A percentile compares a stretch with the other conserved stretches of the same genome.
These are phyloP conservation scores for Carpatolechia fugitivella DNA, from an alignment of 2,888 invertebrate species.

Conservation along the genomic window DNA sequence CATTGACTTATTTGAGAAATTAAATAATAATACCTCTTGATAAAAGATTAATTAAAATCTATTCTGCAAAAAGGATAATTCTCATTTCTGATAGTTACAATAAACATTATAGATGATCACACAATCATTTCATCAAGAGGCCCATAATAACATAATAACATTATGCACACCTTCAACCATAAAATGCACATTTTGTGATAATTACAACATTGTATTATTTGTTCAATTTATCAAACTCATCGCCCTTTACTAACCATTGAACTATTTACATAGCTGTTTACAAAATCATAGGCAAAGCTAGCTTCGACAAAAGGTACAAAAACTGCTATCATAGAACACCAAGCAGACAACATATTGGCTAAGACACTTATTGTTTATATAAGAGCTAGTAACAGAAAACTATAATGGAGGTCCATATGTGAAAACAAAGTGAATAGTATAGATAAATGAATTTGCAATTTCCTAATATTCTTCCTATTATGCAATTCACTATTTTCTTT, in stretches of 20 bases:
- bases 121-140: constrained; percentile 17
- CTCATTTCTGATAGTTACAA: background rate
- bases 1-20: constrained; percentile 43
- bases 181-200: constrained; percentile 24
- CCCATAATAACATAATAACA: too few relatives aligned
- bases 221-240: constrained; percentile 30
- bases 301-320: constrained; percentile 16
- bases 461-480: too few relatives aligned
- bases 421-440: too few relatives aligned
- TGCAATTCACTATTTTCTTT: too few relatives aligned
- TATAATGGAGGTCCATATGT: too few relatives aligned
- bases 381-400: constrained; percentile 9
- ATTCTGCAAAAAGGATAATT: background rate
- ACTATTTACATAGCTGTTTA: constrained; percentile 41
- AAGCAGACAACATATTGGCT: constrained; percentile 16
- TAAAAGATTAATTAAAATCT: constrained; percentile 11
- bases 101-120: too few relatives aligned
- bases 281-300: background rate
- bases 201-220: constrained; percentile 29
- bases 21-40: constrained; percentile 31
- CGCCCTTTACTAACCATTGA: too few relatives aligned
- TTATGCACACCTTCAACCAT: constrained; percentile 22
- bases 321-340: constrained; percentile 19
- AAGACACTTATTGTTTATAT: too few relatives aligned
- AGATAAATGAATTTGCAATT: too few relatives aligned